These are phyloP conservation scores for Tholera decimalis DNA, from an alignment of 2,888 invertebrate genomes.

Conservation along the genomic window DNA sequence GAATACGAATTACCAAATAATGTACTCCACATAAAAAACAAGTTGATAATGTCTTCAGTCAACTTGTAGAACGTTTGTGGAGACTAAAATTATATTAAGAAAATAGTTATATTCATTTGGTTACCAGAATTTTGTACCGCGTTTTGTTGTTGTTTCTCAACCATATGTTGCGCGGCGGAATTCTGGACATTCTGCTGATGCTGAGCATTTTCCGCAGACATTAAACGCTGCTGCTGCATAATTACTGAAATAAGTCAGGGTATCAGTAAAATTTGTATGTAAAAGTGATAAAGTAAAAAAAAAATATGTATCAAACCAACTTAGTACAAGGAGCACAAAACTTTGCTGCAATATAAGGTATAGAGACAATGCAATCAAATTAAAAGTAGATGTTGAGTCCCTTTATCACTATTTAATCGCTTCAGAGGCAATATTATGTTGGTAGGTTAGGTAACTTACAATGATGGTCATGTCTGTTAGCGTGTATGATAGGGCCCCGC, in stretches of 20 bases:
- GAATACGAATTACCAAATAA: constrained; percentile 61
- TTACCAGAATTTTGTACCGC: constrained; percentile 77
- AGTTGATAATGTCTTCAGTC: constrained; percentile 80
- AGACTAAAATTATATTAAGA: constrained; percentile 62
- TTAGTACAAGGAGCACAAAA: too few species aligned
- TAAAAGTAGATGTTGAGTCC: background rate
- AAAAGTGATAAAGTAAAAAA: background rate
- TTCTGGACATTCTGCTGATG: constrained; percentile 78
- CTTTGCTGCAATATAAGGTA: too few species aligned
- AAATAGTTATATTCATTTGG: background rate
- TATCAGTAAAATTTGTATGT: background rate
- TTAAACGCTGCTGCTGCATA: constrained; percentile 86
- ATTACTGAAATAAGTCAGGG: constrained; percentile 75
- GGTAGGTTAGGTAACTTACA: constrained; percentile 61
- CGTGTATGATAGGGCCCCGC: constrained; percentile 76
- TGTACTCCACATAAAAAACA: constrained; percentile 88
- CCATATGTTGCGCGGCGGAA: constrained; percentile 75
- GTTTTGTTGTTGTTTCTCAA: constrained; percentile 85
- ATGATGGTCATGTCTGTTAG: constrained; percentile 76
- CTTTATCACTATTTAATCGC: background rate
- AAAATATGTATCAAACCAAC: too few species aligned
- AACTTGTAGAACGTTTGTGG: constrained; percentile 88
- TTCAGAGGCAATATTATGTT: too few species aligned
- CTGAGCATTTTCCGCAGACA: constrained; percentile 77
- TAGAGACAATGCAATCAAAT: background rate